Evolutionary conservation across 2,113 vertebrate species (phyloP).

Genomic region (Trematocara stigmaticum): DNA sequence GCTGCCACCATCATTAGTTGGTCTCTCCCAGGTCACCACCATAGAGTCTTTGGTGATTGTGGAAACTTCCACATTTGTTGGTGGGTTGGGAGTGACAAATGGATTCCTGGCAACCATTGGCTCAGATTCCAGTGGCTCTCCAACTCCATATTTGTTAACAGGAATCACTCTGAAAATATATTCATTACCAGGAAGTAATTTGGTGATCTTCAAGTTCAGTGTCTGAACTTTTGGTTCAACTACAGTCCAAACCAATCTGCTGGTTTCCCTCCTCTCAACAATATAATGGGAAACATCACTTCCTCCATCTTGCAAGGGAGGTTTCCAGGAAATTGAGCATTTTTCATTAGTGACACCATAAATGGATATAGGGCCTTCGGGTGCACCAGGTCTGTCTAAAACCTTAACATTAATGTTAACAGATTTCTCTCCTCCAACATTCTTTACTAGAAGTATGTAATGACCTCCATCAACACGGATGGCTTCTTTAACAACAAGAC

Average conservation of each 20-base stretch:
- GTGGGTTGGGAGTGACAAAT: conserved; percentile 85
- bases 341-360: conserved; percentile 91
- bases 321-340: conserved; percentile 89
- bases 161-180: conserved; percentile 96
- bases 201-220: conserved; percentile 89
- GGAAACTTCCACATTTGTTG: conserved; percentile 86
- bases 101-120: conserved; percentile 87
- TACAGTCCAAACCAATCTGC: conserved; percentile 92
- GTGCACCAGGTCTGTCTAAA: conserved; percentile 93
- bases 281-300: conserved; percentile 91
- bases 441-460: conserved; percentile 86
- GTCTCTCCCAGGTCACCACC: conserved; percentile 96
- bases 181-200: conserved; percentile 95
- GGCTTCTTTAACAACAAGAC: conserved; percentile 86
- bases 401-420: conserved; percentile 87
- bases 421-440: conserved; percentile 92
- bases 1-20: conserved; percentile 88
- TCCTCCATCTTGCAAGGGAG: conserved; percentile 91
- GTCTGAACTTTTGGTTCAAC: conserved; percentile 90
- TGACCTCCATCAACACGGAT: conserved; percentile 89
- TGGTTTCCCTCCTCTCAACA: conserved; percentile 95
- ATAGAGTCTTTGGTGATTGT: conserved; percentile 95
- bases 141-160: conserved; percentile 95
- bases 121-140: conserved; percentile 93
- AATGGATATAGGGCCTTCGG: conserved; percentile 85